Percentiles rank a stretch among this genome's conserved stretches.
Evolutionary conservation across 2,888 invertebrate genomes (phyloP).

Genomic region (Lycaena phlaeas): DNA sequence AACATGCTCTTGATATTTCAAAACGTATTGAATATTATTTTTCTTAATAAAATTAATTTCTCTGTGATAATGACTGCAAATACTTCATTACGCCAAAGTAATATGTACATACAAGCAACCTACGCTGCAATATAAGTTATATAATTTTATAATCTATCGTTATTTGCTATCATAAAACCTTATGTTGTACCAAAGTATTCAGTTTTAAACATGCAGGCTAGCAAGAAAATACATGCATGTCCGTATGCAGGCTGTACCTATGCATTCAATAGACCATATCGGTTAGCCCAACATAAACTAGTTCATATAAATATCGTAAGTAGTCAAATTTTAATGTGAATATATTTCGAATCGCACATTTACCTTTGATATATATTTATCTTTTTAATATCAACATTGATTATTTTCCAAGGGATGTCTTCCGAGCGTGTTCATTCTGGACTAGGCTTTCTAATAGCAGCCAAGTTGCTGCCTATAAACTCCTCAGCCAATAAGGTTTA

Average conservation of each 20-base stretch:
- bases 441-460: no score
- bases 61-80: no score
- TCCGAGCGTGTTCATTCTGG: no score
- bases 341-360: constrained; percentile 40
- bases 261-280: constrained; percentile 63
- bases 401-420: no score
- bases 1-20: no score
- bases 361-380: no score
- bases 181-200: background rate
- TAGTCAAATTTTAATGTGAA: constrained; percentile 12
- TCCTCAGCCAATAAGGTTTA: no score
- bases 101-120: background rate
- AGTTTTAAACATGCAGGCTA: constrained; percentile 1
- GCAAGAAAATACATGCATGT: constrained; percentile 33
- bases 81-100: no score
- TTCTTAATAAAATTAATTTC: no score
- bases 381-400: no score
- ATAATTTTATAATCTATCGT: background rate
- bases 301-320: constrained; percentile 73
- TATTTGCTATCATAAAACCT: background rate
- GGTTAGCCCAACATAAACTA: constrained; percentile 69
- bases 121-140: background rate
- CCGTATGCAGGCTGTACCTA: constrained; percentile 54
- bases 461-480: no score
- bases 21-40: no score